Conservation (phyloP, 1,140 invertebrate species). For the Neoseiulus cucumeris region DNA sequence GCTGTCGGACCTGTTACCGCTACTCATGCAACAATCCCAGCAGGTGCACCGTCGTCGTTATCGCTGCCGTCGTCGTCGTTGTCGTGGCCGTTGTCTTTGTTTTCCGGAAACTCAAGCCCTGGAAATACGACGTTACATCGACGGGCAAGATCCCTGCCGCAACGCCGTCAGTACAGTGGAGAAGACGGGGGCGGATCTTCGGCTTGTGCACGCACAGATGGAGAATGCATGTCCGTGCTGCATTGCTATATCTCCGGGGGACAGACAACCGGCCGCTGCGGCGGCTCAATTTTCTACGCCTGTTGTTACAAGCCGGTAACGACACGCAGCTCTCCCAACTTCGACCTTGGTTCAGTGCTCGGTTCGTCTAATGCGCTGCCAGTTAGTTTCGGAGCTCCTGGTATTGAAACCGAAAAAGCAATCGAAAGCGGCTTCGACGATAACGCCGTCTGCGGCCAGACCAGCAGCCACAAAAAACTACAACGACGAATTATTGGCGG, state of each 20-base stretch:
- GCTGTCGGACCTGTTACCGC: too few species aligned
- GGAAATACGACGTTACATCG: too few species aligned
- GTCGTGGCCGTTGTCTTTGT: too few species aligned
- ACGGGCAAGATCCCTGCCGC: too few species aligned
- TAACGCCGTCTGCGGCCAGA: conserved; percentile 2
- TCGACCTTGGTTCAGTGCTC: conserved; percentile 1
- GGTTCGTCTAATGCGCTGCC: neutral
- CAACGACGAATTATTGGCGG: conserved; percentile 61
- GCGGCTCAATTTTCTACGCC: neutral
- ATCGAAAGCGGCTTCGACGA: conserved; percentile 8
- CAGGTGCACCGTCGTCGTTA: too few species aligned
- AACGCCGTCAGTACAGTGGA: too few species aligned
- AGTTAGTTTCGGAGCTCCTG: neutral
- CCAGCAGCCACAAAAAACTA: conserved; percentile 17
- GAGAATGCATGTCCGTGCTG: neutral
- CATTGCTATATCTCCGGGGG: neutral
- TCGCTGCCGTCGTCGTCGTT: too few species aligned
- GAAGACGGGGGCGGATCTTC: too few species aligned
- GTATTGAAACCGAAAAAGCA: neutral
- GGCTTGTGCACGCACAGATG: neutral
- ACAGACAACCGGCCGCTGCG: neutral
- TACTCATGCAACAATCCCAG: too few species aligned
- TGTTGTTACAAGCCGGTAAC: conserved; percentile 4
- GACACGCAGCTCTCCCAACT: neutral
- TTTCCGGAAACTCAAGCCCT: too few species aligned